These are phyloP conservation scores for Heliconius nattereri DNA, from an alignment of 1,140 invertebrate genomes.

Conservation along the genomic window DNA sequence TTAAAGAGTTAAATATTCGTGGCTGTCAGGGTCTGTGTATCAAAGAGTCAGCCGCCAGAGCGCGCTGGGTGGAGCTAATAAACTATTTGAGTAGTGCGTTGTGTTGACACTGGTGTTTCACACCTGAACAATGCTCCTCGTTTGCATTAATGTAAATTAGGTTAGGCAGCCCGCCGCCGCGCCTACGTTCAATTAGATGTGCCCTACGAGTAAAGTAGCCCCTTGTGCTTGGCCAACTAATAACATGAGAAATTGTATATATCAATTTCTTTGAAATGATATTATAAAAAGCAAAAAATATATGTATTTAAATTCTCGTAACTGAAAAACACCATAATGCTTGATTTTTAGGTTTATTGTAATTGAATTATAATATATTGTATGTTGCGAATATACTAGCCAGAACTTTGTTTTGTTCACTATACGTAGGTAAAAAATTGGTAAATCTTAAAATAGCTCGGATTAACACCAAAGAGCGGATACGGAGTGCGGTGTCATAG, in stretches of 20 bases:
- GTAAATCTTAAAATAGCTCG: constrained; percentile 27
- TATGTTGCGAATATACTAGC: not conserved
- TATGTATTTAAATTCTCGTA: not conserved
- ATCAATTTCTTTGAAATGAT: constrained; percentile 55
- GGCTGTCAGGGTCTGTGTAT: constrained; percentile 61
- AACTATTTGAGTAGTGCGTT: constrained; percentile 77
- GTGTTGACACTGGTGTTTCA: constrained; percentile 80
- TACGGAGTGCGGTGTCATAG: constrained; percentile 64
- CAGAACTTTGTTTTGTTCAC: not conserved
- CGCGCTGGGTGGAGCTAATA: constrained; percentile 77
- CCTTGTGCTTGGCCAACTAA: constrained; percentile 64
- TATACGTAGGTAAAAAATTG: not conserved
- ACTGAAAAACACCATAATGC: not conserved
- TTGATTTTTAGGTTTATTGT: not conserved
- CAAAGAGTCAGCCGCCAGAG: constrained; percentile 71
- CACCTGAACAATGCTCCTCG: constrained; percentile 80
- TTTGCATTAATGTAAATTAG: constrained; percentile 81
- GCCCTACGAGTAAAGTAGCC: constrained; percentile 62
- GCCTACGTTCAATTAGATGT: constrained; percentile 77
- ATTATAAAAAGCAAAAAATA: constrained; percentile 14
- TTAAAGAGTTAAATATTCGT: constrained; percentile 67
- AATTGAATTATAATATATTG: not conserved
- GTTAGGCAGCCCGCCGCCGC: constrained; percentile 73
- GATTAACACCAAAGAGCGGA: constrained; percentile 35
- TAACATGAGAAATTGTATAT: constrained; percentile 52